Conservation (phyloP, 2,888 invertebrate genomes). For the Augochlorella aurata region DNA sequence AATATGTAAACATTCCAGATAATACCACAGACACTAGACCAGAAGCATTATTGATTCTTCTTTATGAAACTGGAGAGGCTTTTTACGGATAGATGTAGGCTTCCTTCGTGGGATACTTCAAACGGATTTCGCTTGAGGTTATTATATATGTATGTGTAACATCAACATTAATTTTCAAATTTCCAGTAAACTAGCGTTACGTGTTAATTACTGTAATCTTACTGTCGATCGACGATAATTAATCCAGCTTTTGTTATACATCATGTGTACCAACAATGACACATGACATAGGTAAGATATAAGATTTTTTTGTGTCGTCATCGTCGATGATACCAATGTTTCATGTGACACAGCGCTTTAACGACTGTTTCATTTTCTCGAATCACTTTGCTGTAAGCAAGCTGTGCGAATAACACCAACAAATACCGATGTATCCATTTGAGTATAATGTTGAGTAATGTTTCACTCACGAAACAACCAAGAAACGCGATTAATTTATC, state of each 20-base stretch:
- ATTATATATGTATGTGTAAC: conserved; percentile 63
- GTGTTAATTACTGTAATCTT: conserved; percentile 28
- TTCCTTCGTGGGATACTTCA: conserved; percentile 30
- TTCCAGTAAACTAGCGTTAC: conserved; percentile 50
- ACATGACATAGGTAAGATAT: conserved; percentile 29
- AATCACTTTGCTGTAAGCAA: not conserved
- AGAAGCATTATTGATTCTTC: conserved; percentile 38
- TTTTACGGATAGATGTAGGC: conserved; percentile 39
- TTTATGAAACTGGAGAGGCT: conserved; percentile 40
- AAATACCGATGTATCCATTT: conserved; percentile 15
- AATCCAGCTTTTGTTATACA: conserved; percentile 42
- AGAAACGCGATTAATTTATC: conserved; percentile 10
- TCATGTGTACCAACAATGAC: conserved; percentile 49
- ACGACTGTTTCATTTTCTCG: not conserved
- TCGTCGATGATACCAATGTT: conserved; percentile 30
- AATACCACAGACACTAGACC: conserved; percentile 48
- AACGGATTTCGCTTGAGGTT: conserved; percentile 34
- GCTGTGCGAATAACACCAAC: conserved; percentile 8
- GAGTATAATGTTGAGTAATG: conserved; percentile 40
- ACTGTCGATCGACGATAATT: conserved; percentile 22
- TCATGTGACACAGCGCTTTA: not conserved
- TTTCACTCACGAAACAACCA: conserved; percentile 20
- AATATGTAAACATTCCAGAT: conserved; percentile 51
- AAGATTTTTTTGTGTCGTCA: conserved; percentile 12
- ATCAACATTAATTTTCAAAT: conserved; percentile 62